Percentiles rank a stretch among this genome's conserved stretches.
phyloP scores from a whole-genome alignment of 2,888 invertebrate genomes.

The Heteromurus nitidus region DNA sequence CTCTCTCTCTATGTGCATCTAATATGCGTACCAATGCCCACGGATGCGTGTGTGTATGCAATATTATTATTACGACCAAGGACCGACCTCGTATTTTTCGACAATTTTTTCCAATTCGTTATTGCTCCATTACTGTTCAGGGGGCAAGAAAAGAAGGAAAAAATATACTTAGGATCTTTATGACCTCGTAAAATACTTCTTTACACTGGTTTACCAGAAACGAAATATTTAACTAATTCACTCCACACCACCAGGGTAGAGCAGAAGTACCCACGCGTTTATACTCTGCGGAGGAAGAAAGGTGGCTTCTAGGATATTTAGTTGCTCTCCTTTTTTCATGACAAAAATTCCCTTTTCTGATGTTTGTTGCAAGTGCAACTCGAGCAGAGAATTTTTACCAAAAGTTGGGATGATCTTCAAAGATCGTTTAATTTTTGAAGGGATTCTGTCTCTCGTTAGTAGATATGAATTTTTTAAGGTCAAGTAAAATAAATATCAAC shows the following conservation, averaged over 20 bases:
- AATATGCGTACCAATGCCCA: conserved; percentile 5
- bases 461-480: no score
- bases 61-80: neutral
- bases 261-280: no score
- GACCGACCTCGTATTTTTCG: conserved; percentile 51
- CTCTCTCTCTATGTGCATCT: no score
- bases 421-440: no score
- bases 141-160: no score
- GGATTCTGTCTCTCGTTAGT: no score
- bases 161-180: conserved; percentile 68
- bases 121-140: conserved; percentile 69
- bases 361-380: neutral
- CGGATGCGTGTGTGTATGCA: conserved; percentile 28
- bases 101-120: conserved; percentile 38
- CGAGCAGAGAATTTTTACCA: no score
- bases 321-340: conserved; percentile 36
- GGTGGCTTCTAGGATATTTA: neutral
- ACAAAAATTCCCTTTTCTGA: conserved; percentile 37
- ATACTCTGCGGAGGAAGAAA: neutral
- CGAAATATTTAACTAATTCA: conserved; percentile 12
- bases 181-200: conserved; percentile 72
- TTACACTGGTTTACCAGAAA: conserved; percentile 37
- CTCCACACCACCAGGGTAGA: neutral
- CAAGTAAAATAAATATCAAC: conserved; percentile 32
- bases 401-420: no score